phyloP scores from a whole-genome alignment of 2,888 invertebrate species.

The Pristionchus exspectatus region DNA sequence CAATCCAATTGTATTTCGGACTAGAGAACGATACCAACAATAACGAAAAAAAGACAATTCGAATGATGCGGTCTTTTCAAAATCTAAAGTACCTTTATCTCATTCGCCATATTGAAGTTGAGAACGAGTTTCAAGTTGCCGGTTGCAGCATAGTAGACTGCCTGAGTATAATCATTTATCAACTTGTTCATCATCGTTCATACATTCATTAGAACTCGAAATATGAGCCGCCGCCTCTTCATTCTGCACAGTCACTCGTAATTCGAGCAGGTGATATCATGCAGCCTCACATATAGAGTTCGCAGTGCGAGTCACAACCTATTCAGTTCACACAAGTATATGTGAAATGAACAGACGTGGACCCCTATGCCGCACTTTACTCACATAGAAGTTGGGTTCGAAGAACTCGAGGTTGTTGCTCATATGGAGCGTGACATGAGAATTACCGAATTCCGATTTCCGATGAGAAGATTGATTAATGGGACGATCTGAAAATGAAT shows the following conservation, averaged over 20 bases:
- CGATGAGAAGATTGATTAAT: not conserved
- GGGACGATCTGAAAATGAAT: too few species aligned
- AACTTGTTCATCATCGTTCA: not conserved
- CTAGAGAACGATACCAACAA: too few species aligned
- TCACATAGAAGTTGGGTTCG: slow-evolving; percentile 6
- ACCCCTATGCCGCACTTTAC: not conserved
- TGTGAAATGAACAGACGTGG: too few species aligned
- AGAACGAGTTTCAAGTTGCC: not conserved
- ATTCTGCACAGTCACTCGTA: too few species aligned
- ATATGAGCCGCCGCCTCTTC: too few species aligned
- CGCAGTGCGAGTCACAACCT: too few species aligned
- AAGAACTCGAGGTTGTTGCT: not conserved
- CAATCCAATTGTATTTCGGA: too few species aligned
- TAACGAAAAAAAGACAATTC: not conserved
- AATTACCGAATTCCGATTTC: not conserved
- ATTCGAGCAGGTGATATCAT: too few species aligned
- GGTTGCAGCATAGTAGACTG: not conserved
- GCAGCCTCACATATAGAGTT: too few species aligned
- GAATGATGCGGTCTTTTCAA: not conserved
- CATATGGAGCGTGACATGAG: not conserved
- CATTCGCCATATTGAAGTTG: not conserved
- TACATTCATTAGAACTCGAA: too few species aligned
- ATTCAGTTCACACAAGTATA: too few species aligned
- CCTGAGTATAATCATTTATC: not conserved
- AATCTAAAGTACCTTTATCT: not conserved